Evolutionary conservation across 2,888 invertebrate genomes (phyloP).

Genomic region (Cerceris rybyensis): DNA sequence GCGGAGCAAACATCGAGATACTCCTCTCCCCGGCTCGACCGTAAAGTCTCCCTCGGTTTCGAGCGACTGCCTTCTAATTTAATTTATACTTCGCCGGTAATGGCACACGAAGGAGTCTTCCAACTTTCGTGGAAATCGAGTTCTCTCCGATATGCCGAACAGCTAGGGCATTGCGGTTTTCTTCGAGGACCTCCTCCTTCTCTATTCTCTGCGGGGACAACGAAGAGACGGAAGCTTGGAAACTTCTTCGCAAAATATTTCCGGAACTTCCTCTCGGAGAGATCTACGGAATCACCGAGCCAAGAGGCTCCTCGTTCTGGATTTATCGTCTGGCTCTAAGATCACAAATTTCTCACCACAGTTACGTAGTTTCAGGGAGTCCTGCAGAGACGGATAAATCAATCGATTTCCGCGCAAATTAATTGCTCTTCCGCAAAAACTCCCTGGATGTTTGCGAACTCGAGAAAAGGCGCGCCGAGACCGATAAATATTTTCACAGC

Average conservation of each 20-base stretch:
- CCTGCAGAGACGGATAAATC: too few relatives aligned
- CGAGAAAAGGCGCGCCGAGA: too few relatives aligned
- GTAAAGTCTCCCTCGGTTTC: slow-evolving; percentile 1
- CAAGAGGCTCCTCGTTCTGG: too few relatives aligned
- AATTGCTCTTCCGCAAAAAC: too few relatives aligned
- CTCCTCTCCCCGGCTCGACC: neutral
- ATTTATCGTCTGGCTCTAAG: too few relatives aligned
- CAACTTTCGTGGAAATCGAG: neutral
- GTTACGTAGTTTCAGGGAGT: too few relatives aligned
- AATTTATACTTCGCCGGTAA: slow-evolving; percentile 1
- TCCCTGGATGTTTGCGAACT: too few relatives aligned
- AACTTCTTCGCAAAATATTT: neutral
- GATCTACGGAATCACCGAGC: neutral
- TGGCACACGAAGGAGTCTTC: slow-evolving; percentile 3
- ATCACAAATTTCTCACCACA: too few relatives aligned
- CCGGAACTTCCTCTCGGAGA: neutral
- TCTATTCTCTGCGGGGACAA: neutral
- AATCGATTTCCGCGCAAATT: too few relatives aligned
- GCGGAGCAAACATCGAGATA: neutral
- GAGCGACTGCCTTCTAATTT: slow-evolving; percentile 1
- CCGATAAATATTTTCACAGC: too few relatives aligned
- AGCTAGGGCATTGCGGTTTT: neutral
- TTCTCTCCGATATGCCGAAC: neutral
- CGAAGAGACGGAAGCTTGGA: neutral
- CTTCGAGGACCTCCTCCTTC: neutral